phyloP scores from a whole-genome alignment of 2,113 vertebrate species.

The Dicentrarchus labrax region DNA sequence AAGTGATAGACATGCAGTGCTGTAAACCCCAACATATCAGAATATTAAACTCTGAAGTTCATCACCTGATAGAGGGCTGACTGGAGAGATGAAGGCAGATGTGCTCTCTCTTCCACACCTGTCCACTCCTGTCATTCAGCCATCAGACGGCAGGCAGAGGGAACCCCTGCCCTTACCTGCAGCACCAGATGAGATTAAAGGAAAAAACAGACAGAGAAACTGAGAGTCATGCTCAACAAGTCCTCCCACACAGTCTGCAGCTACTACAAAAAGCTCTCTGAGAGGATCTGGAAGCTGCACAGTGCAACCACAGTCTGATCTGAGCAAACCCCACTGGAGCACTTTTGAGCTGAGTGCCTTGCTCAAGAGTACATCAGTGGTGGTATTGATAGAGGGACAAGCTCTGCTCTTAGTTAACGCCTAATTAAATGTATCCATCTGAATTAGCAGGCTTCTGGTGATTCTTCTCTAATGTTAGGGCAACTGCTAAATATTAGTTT shows the following conservation, averaged over 20 bases:
- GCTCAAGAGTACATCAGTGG: not conserved
- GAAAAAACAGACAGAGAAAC: constrained; percentile 65
- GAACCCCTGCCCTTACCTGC: constrained; percentile 72
- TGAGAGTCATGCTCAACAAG: constrained; percentile 70
- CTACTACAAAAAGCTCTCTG: constrained; percentile 73
- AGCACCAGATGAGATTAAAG: constrained; percentile 83
- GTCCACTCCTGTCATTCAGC: constrained; percentile 63
- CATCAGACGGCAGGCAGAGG: constrained; percentile 60
- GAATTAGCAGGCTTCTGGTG: not conserved
- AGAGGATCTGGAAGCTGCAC: constrained; percentile 35
- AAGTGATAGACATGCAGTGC: not conserved
- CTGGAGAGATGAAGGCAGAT: constrained; percentile 55
- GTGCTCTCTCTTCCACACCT: constrained; percentile 75
- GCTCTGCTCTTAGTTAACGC: not conserved
- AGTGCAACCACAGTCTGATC: constrained; percentile 2
- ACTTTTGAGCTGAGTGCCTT: not conserved
- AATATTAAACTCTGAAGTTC: constrained; percentile 28
- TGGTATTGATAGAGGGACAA: not conserved
- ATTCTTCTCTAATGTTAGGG: not conserved
- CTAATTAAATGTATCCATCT: not conserved
- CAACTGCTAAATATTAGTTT: not conserved
- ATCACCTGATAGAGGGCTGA: constrained; percentile 33
- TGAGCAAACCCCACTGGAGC: not conserved
- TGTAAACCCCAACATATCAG: constrained; percentile 7
- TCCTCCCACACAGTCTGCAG: constrained; percentile 77